Base-by-base conservation (phyloP, 2,888 invertebrate species). In the Sinhomidia bicolor region DNA sequence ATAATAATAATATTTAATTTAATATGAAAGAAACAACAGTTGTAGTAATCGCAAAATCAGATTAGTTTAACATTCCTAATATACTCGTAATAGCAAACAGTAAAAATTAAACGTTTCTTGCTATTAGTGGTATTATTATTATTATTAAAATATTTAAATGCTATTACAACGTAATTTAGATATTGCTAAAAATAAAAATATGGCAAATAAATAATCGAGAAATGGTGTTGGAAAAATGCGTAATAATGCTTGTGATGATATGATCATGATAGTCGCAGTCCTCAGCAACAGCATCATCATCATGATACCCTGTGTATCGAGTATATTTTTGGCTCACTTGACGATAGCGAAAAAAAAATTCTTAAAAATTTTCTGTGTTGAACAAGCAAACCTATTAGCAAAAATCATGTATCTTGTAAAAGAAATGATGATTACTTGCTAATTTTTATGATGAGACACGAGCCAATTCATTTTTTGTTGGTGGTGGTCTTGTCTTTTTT, bases 401-500 rank as follows among this genome's bases (percentile, higher is more conserved):
- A 29, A 71, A 83, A 71, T 71, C 83, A 83, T 62, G 81, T 62
- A 83, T 14, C 14, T 36, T 78, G 32, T 78, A 20, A 36, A 32
- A 29, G 9, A 71, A 41, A 79, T 36, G 36, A 51, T 78, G 74
- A 65, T 65, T 65, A 17, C 36, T 65, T 65, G 44, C 47, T 74
- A 47, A 68, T 83, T 83, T 71, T 83, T 71, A 32, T 32, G 41
- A 26, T 41, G 88, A 88, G 83, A 88, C 88, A 83, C 83, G 88
- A 88, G 88, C 88, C 88, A 88, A 88, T 83, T 88, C 60, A 88
- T 83, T 68, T 76, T 83, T 74, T 78, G 76, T 82, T 79, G 79
- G 47, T 54, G 71, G 74, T 74, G 74, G 74, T 74, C 74, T 47
- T 74, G 47, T 51, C 74, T 74, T 71, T 62, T 68, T 36, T 44